Evolutionary conservation across 2,888 invertebrate species (phyloP), one percentile per base, ranked within the genome.

Genomic region (Caenorhabditis afra): DNA sequence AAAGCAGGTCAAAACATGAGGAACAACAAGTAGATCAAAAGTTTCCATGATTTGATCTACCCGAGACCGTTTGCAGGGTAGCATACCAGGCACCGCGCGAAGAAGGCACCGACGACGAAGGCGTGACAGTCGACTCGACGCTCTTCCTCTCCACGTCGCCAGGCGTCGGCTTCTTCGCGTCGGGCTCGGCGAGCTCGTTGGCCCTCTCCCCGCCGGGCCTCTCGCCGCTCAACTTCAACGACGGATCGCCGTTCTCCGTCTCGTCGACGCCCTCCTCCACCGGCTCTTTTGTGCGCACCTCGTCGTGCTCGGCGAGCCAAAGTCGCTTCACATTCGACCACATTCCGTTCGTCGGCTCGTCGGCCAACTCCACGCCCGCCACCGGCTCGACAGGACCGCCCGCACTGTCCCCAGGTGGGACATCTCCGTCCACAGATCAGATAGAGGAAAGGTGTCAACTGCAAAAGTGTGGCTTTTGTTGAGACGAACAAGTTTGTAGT

Each of bases 161-260:
- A 3, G 50, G 62, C 29, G 58, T 62, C 18, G 78, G 71, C 18
- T n/a, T n/a, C n/a, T n/a, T n/a, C n/a, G n/a, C n/a, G n/a, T n/a
- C n/a, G n/a, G 78, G 78, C 16, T 78, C 78, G 4, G 71, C 57
- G 12, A 71, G 57, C 29, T 59, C 59, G n/a, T 37, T 81, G 4
- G 84, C 84, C 10, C 65, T 84, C 4, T 87, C 88, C 8, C 89
- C 89, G 8, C 89, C 89, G 1, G 89, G 88, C 12, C 77, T 89
- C 16, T 89, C 88, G 0, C 89, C 89, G 2, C 78, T 89, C 16
- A 87, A 86, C 47, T 79, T 88, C 61, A 83, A 83, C 35, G 88
- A 88, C 64, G 79, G 73, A 44, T 82, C 82, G 10, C 87, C 87
- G 11, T 87, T 87, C 62, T 81, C 85, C 14, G 41, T 75, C 3